Conservation (phyloP, 2,113 vertebrate species). For the Oreochromis niloticus region DNA sequence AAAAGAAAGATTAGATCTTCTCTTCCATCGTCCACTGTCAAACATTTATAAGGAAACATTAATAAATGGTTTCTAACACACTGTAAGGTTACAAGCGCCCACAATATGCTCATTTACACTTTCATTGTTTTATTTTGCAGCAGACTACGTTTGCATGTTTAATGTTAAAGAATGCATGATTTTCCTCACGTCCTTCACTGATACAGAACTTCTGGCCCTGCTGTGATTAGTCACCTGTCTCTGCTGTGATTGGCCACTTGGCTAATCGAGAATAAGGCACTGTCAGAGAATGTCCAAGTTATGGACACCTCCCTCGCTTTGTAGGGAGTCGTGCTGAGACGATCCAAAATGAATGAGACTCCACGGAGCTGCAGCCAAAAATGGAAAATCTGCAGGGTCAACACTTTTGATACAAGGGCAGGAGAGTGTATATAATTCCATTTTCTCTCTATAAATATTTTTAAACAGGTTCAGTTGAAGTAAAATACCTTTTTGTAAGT, state of each 20-base stretch:
- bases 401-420: accelerated
- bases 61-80: background rate
- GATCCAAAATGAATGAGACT: background rate
- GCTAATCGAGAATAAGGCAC: background rate
- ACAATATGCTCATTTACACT: background rate
- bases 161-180: background rate
- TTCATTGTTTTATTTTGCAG: background rate
- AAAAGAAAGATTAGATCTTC: accelerated
- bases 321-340: accelerated
- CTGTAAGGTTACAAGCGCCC: background rate
- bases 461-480: background rate
- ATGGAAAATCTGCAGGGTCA: background rate
- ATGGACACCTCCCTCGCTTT: background rate
- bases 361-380: background rate
- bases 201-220: background rate
- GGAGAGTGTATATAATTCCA: background rate
- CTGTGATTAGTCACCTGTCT: background rate
- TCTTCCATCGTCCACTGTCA: accelerated
- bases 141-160: accelerated
- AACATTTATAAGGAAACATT: background rate
- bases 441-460: background rate
- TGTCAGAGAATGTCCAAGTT: background rate
- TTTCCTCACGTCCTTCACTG: accelerated
- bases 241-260: background rate
- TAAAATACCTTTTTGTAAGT: accelerated